Conservation (phyloP, 2,113 vertebrate genomes). For the Puma concolor region DNA sequence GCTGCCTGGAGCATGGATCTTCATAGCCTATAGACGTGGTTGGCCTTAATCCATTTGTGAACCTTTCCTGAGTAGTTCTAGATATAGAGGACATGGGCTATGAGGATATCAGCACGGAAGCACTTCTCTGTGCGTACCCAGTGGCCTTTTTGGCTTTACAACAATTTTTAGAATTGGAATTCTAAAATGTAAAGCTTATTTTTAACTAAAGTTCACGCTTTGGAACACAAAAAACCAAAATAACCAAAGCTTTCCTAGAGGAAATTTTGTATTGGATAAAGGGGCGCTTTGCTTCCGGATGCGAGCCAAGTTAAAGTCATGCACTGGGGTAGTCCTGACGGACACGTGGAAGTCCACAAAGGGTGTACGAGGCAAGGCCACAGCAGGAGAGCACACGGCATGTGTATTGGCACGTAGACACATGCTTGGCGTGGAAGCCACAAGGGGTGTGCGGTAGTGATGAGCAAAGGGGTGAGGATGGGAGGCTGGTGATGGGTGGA, state of each 20-base stretch:
- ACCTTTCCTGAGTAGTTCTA: neutral
- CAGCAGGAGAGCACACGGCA: neutral
- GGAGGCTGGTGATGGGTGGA: neutral
- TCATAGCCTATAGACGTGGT: neutral
- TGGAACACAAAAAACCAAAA: neutral
- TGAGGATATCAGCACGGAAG: neutral
- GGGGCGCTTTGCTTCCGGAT: neutral
- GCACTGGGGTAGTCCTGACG: neutral
- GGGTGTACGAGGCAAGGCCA: neutral
- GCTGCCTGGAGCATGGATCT: neutral
- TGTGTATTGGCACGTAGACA: too few relatives aligned
- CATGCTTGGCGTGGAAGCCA: rapidly evolving
- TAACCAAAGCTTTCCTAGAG: neutral
- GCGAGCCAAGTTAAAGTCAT: neutral
- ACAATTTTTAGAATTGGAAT: slow-evolving; percentile 10
- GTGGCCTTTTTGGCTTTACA: neutral
- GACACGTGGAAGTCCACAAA: neutral
- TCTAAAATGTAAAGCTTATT: slow-evolving; percentile 12
- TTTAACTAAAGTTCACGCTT: neutral
- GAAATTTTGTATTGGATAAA: neutral
- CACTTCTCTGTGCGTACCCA: neutral
- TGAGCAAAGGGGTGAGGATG: neutral
- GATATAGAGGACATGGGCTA: neutral
- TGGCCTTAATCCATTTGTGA: neutral
- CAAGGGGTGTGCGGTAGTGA: neutral